Evolutionary conservation across 2,888 invertebrate genomes (phyloP).

Genomic region (Nomada ruficornis): DNA sequence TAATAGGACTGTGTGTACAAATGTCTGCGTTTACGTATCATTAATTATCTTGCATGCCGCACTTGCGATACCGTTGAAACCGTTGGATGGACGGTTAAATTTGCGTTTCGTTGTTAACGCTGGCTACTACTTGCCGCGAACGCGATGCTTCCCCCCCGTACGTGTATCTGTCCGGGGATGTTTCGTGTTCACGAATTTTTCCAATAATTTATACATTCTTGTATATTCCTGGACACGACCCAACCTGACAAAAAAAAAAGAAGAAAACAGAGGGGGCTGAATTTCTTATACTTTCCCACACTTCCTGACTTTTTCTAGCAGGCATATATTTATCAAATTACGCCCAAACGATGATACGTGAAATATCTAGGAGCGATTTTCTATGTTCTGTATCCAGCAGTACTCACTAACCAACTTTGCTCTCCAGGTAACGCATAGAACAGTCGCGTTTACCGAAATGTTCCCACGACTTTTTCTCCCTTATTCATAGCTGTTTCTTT

Average conservation of each 20-base stretch:
- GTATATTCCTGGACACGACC: too few species aligned
- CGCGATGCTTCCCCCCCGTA: background rate
- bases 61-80: slow-evolving; percentile 40
- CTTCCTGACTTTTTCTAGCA: too few species aligned
- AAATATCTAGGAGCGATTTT: too few species aligned
- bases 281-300: too few species aligned
- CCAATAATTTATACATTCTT: background rate
- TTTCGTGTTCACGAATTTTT: slow-evolving; percentile 17
- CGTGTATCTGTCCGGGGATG: background rate
- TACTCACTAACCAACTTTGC: background rate
- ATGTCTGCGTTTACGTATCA: slow-evolving; percentile 58
- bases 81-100: slow-evolving; percentile 37
- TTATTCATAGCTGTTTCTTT: slow-evolving; percentile 6
- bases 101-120: slow-evolving; percentile 38
- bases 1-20: slow-evolving; percentile 50
- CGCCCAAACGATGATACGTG: too few species aligned
- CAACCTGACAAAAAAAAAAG: too few species aligned
- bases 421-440: background rate
- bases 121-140: background rate
- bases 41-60: slow-evolving; percentile 50
- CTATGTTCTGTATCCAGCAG: too few species aligned
- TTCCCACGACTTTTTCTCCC: background rate
- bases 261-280: too few species aligned
- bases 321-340: too few species aligned
- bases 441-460: slow-evolving; percentile 25